Conservation (phyloP, 2,888 invertebrate genomes). For the Ophion costatus region DNA sequence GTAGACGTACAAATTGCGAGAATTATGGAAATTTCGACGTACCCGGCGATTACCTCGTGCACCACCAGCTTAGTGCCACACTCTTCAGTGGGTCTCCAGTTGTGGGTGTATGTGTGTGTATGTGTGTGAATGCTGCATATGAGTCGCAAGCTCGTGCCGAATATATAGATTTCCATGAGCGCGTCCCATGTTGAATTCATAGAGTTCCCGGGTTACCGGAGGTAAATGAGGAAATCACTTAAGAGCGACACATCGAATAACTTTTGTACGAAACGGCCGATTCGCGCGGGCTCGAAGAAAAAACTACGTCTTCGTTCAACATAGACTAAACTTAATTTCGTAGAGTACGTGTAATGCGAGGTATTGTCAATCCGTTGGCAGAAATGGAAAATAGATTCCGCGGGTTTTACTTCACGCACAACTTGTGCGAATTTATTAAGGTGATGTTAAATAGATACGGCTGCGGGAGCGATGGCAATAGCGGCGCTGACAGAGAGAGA, state of each 20-base stretch:
- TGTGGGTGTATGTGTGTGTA: constrained; percentile 25
- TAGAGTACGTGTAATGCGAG: too few species aligned
- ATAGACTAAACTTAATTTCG: not conserved
- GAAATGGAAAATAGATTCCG: too few species aligned
- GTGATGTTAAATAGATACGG: too few species aligned
- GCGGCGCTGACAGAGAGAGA: too few species aligned
- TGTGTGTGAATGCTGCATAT: constrained; percentile 31
- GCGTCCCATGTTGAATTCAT: not conserved
- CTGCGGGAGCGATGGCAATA: too few species aligned
- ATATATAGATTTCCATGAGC: not conserved
- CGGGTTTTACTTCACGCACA: too few species aligned
- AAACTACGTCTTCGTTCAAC: not conserved
- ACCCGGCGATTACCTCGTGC: constrained; percentile 64
- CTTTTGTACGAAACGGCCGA: not conserved
- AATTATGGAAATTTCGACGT: constrained; percentile 76
- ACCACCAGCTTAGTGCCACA: constrained; percentile 1
- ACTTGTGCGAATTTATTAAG: too few species aligned
- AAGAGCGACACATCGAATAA: not conserved
- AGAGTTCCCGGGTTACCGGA: not conserved
- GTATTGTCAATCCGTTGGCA: too few species aligned
- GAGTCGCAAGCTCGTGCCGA: not conserved
- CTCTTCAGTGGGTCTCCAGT: not conserved
- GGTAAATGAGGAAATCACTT: not conserved
- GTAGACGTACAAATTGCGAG: constrained; percentile 73
- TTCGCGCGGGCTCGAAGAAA: not conserved